Evolutionary conservation across 2,113 vertebrate genomes (phyloP).

Genomic region (Albula goreensis): DNA sequence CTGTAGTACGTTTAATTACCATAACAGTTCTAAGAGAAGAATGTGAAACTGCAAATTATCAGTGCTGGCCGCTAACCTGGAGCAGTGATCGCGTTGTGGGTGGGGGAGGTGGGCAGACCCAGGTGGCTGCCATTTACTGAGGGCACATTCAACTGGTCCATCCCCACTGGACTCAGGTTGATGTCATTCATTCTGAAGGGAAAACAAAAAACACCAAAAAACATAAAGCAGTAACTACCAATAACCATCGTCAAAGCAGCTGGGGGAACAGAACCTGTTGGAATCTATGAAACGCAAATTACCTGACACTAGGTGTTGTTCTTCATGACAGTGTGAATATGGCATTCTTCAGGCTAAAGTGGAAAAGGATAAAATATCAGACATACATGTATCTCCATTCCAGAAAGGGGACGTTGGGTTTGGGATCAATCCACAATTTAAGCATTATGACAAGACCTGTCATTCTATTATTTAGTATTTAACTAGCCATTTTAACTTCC

Average conservation of each 20-base stretch:
- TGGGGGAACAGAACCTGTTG: background rate
- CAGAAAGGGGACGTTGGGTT: no score
- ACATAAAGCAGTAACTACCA: background rate
- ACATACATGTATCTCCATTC: no score
- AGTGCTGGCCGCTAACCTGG: constrained; percentile 73
- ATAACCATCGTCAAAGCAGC: background rate
- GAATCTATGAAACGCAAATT: background rate
- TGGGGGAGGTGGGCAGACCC: constrained; percentile 86
- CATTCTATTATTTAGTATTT: no score
- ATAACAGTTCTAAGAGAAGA: background rate
- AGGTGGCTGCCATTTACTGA: constrained; percentile 89
- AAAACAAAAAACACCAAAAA: background rate
- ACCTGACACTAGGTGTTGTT: constrained; percentile 19
- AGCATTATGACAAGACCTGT: no score
- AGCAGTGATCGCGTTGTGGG: constrained; percentile 85
- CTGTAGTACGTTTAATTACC: no score
- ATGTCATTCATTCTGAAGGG: constrained; percentile 93
- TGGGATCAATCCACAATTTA: no score
- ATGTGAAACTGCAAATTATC: background rate
- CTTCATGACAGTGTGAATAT: constrained; percentile 15
- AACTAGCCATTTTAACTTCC: no score
- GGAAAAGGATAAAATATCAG: background rate
- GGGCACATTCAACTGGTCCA: constrained; percentile 93
- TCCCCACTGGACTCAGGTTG: constrained; percentile 94
- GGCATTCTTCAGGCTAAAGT: constrained; percentile 12